These are phyloP conservation scores for Zaprionus taronus DNA, from an alignment of 1,140 invertebrate genomes.

Conservation along the genomic window DNA sequence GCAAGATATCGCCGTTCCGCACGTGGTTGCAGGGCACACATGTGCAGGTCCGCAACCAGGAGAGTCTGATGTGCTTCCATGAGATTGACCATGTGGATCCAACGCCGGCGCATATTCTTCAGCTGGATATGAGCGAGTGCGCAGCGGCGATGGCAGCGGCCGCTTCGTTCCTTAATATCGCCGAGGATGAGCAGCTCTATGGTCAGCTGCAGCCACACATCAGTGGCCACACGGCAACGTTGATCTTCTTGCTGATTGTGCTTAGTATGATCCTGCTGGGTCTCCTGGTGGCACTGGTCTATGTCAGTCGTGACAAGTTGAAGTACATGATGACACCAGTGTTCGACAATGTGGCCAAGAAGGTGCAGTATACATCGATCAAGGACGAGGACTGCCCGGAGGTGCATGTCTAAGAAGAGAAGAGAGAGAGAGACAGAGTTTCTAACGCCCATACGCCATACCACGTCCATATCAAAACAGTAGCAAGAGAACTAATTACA, in stretches of 20 bases:
- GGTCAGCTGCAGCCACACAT: constrained; percentile 60
- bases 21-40: constrained; percentile 88
- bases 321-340: constrained; percentile 87
- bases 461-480: constrained; percentile 31
- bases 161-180: constrained; percentile 68
- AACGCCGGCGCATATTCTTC: constrained; percentile 77
- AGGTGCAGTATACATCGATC: constrained; percentile 91
- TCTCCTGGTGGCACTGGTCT: constrained; percentile 86
- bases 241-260: constrained; percentile 86
- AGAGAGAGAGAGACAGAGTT: background rate
- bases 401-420: constrained; percentile 76
- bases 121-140: constrained; percentile 83
- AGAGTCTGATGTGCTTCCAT: constrained; percentile 85
- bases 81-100: constrained; percentile 62
- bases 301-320: constrained; percentile 87
- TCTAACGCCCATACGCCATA: constrained; percentile 6
- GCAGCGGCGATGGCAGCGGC: constrained; percentile 70
- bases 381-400: constrained; percentile 85
- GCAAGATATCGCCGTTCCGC: constrained; percentile 87
- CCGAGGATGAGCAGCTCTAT: constrained; percentile 58
- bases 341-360: constrained; percentile 88
- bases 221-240: constrained; percentile 84
- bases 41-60: constrained; percentile 87
- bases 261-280: constrained; percentile 86
- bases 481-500: constrained; percentile 23